Percentiles rank a stretch among this genome's conserved stretches.
Evolutionary conservation across 2,888 invertebrate species (phyloP).

Genomic region (Dasypogon diadema): DNA sequence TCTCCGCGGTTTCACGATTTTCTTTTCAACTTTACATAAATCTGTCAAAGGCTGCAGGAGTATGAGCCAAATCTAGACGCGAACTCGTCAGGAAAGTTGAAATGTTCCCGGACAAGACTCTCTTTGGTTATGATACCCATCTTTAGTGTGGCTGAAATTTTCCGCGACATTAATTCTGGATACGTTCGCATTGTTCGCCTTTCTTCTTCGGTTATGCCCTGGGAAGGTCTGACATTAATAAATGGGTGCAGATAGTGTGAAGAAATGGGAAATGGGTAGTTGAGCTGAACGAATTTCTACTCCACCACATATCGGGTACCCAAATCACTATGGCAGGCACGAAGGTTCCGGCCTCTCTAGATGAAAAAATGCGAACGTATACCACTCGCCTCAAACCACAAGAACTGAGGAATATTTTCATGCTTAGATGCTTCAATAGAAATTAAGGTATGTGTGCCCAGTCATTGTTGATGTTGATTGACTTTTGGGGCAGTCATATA

Average conservation of each 20-base stretch:
- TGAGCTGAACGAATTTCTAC: conserved; percentile 10
- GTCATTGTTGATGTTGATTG: no score
- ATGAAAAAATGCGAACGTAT: no score
- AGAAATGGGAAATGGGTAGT: conserved; percentile 5
- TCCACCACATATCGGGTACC: not conserved
- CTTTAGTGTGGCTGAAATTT: conserved; percentile 29
- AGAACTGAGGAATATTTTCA: no score
- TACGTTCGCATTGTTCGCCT: conserved; percentile 2
- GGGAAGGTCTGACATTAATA: conserved; percentile 12
- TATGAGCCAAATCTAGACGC: not conserved
- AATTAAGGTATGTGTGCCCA: no score
- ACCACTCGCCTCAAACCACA: no score
- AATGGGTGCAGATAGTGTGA: conserved; percentile 11
- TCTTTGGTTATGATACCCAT: conserved; percentile 4
- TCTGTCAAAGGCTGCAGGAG: no score
- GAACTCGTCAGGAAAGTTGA: not conserved
- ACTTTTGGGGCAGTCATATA: no score
- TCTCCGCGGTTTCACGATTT: no score
- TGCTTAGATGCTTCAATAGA: no score
- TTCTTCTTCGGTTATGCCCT: conserved; percentile 15
- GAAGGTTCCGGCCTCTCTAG: no score
- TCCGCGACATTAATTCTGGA: conserved; percentile 40
- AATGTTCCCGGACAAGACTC: conserved; percentile 5
- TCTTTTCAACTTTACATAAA: no score
- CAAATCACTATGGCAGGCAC: not conserved